Conservation (phyloP, 2,797 vertebrate species). For the Chelonia mydas region DNA sequence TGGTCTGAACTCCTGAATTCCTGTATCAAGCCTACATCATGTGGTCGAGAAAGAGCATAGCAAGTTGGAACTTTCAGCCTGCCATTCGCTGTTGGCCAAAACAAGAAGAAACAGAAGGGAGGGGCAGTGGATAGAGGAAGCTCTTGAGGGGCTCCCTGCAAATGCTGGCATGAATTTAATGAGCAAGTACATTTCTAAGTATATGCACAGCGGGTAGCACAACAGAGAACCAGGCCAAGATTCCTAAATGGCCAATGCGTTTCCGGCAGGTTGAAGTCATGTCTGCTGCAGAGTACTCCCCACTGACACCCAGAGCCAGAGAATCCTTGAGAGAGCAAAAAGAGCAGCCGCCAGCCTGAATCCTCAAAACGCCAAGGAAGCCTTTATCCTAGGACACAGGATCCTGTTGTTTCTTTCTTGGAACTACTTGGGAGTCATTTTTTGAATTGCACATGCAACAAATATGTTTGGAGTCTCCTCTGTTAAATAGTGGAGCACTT, state of each 20-base stretch:
- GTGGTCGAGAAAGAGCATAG: background rate
- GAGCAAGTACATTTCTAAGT: constrained; percentile 40
- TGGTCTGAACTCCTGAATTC: constrained; percentile 3
- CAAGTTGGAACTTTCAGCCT: constrained; percentile 4
- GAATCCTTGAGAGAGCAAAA: background rate
- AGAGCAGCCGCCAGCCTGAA: background rate
- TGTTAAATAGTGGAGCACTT: background rate
- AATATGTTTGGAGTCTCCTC: background rate
- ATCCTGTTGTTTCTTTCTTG: background rate
- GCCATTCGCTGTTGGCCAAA: background rate
- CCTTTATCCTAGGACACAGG: background rate
- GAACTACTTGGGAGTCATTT: background rate
- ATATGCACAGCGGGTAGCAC: background rate
- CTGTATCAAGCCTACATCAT: background rate
- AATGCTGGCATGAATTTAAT: constrained; percentile 35
- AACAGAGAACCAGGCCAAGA: constrained; percentile 6
- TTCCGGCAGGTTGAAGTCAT: constrained; percentile 18
- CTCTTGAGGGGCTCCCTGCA: background rate
- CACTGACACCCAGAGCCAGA: background rate
- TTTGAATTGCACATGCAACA: background rate
- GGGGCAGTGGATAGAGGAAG: background rate
- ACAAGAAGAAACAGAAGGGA: background rate
- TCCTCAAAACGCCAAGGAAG: background rate
- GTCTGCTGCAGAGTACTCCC: background rate
- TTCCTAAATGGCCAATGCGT: background rate